phyloP scores from a whole-genome alignment of 1,140 invertebrate species.

The Drosophila setifemur region DNA sequence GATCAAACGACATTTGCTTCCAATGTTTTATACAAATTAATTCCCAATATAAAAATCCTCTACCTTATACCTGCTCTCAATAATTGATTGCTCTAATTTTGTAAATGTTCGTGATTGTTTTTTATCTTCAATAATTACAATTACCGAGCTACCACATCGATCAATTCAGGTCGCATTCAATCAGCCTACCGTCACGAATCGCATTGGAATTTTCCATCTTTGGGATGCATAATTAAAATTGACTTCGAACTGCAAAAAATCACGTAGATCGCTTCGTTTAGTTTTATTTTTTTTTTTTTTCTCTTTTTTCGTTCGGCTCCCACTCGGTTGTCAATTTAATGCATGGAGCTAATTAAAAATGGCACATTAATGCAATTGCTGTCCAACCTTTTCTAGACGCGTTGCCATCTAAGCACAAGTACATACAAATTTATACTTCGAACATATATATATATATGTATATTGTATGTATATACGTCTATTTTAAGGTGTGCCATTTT shows the following conservation, averaged over 20 bases:
- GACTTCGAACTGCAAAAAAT: conserved; percentile 2
- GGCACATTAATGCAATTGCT: conserved; percentile 58
- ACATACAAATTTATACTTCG: too few species aligned
- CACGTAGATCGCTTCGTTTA: not conserved
- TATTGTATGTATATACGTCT: not conserved
- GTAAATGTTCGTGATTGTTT: too few species aligned
- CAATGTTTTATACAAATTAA: not conserved
- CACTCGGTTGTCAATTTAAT: conserved; percentile 33
- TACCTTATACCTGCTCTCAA: not conserved
- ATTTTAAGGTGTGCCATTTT: conserved; percentile 8
- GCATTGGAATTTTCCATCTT: conserved; percentile 29
- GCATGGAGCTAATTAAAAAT: conserved; percentile 61
- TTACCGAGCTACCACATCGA: conserved; percentile 10
- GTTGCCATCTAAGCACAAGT: conserved; percentile 40
- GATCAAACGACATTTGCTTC: too few species aligned
- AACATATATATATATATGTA: not conserved
- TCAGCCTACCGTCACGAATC: conserved; percentile 25
- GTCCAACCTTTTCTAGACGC: conserved; percentile 37
- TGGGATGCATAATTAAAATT: conserved; percentile 22
- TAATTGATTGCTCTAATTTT: conserved; percentile 6
- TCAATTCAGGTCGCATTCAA: conserved; percentile 32
- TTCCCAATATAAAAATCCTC: not conserved
- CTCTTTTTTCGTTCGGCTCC: not conserved
- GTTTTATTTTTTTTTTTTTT: too few species aligned
- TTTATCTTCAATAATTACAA: conserved; percentile 1